phyloP scores from a whole-genome alignment of 2,797 vertebrate species.

The Cossypha dichroa region DNA sequence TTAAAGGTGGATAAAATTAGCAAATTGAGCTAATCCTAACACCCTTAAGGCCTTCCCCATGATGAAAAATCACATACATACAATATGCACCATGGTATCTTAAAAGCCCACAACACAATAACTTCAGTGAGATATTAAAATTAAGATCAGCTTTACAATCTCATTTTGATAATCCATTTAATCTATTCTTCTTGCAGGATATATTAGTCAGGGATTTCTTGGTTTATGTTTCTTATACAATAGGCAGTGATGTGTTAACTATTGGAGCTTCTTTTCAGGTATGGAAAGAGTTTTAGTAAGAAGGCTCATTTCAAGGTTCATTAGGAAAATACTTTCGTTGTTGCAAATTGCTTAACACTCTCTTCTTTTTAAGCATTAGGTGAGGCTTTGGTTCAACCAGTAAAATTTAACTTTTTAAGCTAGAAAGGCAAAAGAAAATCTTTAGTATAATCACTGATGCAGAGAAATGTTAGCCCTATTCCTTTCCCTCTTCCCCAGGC shows the following conservation, averaged over 20 bases:
- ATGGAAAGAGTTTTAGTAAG: neutral
- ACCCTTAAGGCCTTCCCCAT: neutral
- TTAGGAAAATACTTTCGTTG: constrained; percentile 58
- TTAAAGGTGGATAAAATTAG: neutral
- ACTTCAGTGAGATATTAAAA: constrained; percentile 12
- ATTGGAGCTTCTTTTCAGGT: constrained; percentile 35
- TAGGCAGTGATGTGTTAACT: constrained; percentile 25
- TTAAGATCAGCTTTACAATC: constrained; percentile 30
- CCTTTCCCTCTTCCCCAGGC: neutral
- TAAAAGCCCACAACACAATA: neutral
- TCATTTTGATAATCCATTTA: constrained; percentile 52
- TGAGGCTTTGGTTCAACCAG: constrained; percentile 33
- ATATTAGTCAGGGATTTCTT: constrained; percentile 7
- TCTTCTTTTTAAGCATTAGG: constrained; percentile 29
- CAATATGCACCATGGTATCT: neutral
- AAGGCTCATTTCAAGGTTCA: constrained; percentile 37
- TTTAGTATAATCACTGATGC: constrained; percentile 39
- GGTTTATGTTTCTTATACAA: constrained; percentile 1
- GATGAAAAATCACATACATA: neutral
- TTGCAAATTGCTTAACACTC: constrained; percentile 34
- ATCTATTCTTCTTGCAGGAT: neutral
- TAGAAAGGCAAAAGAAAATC: constrained; percentile 35
- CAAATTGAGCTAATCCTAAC: neutral
- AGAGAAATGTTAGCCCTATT: constrained; percentile 10
- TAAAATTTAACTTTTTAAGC: constrained; percentile 37